Evolutionary conservation across 2,888 invertebrate genomes (phyloP).

Genomic region (Ariolimax columbianus): DNA sequence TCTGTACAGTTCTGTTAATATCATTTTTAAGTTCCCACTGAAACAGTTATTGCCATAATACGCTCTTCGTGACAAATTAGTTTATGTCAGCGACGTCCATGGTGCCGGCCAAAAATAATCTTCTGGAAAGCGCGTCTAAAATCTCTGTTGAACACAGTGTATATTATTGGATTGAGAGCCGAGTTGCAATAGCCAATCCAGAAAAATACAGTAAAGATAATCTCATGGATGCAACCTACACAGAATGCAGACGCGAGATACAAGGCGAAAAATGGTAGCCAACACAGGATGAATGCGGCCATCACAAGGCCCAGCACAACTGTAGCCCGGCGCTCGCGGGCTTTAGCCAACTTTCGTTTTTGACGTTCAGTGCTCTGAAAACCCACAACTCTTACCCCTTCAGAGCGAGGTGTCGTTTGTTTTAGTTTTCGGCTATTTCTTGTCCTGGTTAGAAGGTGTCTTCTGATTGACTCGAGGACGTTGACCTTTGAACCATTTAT

Average conservation of each 20-base stretch:
- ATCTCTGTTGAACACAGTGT: constrained; percentile 98
- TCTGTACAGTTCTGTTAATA: no score
- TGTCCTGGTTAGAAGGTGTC: constrained; percentile 41
- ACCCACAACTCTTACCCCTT: constrained; percentile 40
- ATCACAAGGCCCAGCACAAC: constrained; percentile 97
- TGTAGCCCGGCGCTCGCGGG: constrained; percentile 97
- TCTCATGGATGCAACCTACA: constrained; percentile 69
- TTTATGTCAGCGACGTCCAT: constrained; percentile 43
- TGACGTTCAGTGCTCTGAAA: constrained; percentile 80
- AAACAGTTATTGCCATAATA: no score
- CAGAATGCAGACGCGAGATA: constrained; percentile 79
- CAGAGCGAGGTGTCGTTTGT: not conserved
- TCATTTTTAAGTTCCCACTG: no score
- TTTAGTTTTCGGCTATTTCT: constrained; percentile 48
- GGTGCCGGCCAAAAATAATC: constrained; percentile 84
- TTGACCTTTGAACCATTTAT: constrained; percentile 1
- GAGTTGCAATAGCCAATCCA: constrained; percentile 99
- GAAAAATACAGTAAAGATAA: constrained; percentile 90
- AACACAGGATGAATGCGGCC: constrained; percentile 98
- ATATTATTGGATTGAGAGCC: constrained; percentile 93
- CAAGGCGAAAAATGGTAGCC: constrained; percentile 95
- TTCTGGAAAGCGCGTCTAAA: constrained; percentile 96
- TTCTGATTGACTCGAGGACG: constrained; percentile 44
- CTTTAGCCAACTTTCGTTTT: constrained; percentile 93
- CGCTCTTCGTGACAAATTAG: no score